phyloP scores from a whole-genome alignment of 2,888 invertebrate genomes.

The Scelioninae gen. 2 region DNA sequence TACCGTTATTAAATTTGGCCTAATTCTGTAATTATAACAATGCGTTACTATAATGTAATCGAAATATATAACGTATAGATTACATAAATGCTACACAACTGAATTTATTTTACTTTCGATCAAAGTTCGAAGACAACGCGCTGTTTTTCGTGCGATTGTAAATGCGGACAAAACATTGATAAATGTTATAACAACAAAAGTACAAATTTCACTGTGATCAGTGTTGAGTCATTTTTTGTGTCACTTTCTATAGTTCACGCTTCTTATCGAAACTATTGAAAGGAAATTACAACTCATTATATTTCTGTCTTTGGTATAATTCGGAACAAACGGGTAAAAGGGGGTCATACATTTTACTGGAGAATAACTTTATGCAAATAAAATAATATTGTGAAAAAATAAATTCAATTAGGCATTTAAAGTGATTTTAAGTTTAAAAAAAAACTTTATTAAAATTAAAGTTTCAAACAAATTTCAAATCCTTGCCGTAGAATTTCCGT shows the following conservation, averaged over 20 bases:
- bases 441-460: no score
- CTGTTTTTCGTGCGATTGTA: constrained; percentile 20
- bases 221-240: constrained; percentile 32
- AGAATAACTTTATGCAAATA: no score
- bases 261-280: constrained; percentile 11
- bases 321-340: not conserved
- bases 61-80: not conserved
- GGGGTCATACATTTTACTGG: no score
- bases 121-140: not conserved
- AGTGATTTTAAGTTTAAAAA: no score
- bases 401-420: no score
- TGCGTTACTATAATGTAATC: not conserved
- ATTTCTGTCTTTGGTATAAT: constrained; percentile 6
- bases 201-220: constrained; percentile 42
- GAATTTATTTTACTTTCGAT: constrained; percentile 5
- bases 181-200: constrained; percentile 31
- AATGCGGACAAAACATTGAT: constrained; percentile 15
- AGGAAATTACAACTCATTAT: constrained; percentile 21
- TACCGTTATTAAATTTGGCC: not conserved
- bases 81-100: not conserved
- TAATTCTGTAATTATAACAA: not conserved
- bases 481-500: no score
- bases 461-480: no score
- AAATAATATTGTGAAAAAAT: no score
- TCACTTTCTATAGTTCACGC: constrained; percentile 42